Evolutionary conservation across 2,797 vertebrate genomes (phyloP).

Genomic region (Mormyrus hasselquistii): DNA sequence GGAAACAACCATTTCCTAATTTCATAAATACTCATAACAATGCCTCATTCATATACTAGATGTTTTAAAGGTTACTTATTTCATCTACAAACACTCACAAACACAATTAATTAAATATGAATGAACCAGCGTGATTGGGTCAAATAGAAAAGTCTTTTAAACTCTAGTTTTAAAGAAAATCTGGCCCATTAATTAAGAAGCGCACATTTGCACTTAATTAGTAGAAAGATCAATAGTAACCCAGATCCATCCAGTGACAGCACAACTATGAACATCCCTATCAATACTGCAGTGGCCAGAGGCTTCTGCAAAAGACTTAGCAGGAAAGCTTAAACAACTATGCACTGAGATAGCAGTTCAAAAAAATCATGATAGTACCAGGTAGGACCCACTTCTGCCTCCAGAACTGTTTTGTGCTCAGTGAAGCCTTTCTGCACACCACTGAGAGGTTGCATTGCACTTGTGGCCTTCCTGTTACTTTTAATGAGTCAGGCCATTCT

Average conservation of each 20-base stretch:
- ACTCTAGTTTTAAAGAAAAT: neutral
- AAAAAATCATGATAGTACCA: neutral
- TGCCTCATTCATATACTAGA: neutral
- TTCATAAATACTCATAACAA: neutral
- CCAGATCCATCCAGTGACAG: neutral
- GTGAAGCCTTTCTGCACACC: neutral
- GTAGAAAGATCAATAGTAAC: neutral
- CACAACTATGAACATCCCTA: neutral
- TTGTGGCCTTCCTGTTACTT: neutral
- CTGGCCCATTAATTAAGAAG: slow-evolving; percentile 3
- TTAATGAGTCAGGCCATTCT: neutral
- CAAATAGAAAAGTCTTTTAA: neutral
- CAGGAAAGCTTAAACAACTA: neutral
- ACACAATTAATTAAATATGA: neutral
- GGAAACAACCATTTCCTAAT: neutral
- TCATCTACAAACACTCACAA: neutral
- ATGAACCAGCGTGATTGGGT: neutral
- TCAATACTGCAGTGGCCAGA: neutral
- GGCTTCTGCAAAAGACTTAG: neutral
- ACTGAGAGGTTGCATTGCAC: neutral
- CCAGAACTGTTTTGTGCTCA: neutral
- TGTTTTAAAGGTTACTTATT: neutral
- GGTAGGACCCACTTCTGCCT: neutral
- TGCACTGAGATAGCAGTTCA: neutral
- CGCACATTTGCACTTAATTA: neutral